Conservation (phyloP, 2,888 invertebrate species). For the Macaria liturata region DNA sequence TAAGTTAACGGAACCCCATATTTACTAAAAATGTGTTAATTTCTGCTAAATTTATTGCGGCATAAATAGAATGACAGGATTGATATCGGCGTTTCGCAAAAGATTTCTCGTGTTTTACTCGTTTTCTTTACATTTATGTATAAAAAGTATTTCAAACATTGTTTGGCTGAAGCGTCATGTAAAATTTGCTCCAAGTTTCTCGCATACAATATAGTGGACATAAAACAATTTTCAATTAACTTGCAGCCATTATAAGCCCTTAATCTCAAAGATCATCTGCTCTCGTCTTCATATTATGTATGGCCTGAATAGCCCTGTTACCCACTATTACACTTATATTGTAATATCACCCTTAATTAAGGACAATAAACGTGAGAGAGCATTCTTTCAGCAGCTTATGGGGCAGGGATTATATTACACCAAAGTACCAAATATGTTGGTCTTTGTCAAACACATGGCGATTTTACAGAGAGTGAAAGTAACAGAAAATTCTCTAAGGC, state of each 20-base stretch:
- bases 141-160: too few relatives aligned
- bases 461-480: not conserved
- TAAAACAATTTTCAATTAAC: not conserved
- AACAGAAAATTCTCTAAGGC: not conserved
- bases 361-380: slow-evolving; percentile 25
- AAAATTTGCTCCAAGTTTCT: too few relatives aligned
- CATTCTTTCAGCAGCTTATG: slow-evolving; percentile 14
- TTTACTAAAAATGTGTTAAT: too few relatives aligned
- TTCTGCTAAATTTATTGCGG: too few relatives aligned
- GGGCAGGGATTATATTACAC: slow-evolving; percentile 7
- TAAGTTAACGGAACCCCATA: not conserved
- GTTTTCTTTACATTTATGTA: too few relatives aligned
- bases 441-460: not conserved
- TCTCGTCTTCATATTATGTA: slow-evolving; percentile 15
- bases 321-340: slow-evolving; percentile 16
- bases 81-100: too few relatives aligned
- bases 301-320: slow-evolving; percentile 10
- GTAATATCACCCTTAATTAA: slow-evolving; percentile 26
- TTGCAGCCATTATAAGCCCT: not conserved
- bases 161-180: too few relatives aligned
- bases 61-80: too few relatives aligned
- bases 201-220: not conserved
- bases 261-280: slow-evolving; percentile 4
- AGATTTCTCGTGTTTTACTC: too few relatives aligned
- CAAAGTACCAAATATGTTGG: slow-evolving; percentile 12